Evolutionary conservation across 2,113 vertebrate species (phyloP).

Genomic region (Uria lomvia): DNA sequence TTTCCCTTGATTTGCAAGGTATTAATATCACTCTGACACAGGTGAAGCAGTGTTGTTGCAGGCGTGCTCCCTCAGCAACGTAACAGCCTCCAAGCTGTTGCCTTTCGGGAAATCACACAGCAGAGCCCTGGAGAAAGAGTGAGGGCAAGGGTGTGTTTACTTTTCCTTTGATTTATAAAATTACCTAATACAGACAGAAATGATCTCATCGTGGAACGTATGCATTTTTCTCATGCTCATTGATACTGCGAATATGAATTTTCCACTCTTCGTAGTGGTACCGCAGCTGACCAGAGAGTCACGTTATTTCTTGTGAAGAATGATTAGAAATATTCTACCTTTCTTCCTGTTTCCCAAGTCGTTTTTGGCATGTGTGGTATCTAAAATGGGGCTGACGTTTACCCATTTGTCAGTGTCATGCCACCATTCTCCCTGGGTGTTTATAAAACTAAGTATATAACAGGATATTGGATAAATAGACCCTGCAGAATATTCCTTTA

Average conservation of each 20-base stretch:
- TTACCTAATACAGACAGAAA: not conserved
- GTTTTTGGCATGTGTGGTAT: not conserved
- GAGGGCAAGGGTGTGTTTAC: not conserved
- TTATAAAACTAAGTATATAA: not conserved
- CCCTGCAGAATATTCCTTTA: not conserved
- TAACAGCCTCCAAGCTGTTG: not conserved
- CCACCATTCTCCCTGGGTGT: not conserved
- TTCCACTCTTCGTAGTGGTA: not conserved
- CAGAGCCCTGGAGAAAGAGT: not conserved
- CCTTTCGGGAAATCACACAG: not conserved
- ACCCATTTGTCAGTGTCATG: not conserved
- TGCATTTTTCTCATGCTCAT: not conserved
- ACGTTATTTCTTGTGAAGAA: not conserved
- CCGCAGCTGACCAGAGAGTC: not conserved
- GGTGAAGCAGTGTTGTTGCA: not conserved
- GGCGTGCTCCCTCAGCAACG: not conserved
- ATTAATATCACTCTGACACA: not conserved
- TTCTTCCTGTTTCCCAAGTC: not conserved
- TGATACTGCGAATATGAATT: not conserved
- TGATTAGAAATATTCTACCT: not conserved
- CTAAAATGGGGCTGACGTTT: fast-evolving
- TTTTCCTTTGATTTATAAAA: not conserved
- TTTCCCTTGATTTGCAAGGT: not conserved
- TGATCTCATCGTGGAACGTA: fast-evolving
- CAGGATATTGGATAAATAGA: not conserved